Evolutionary conservation across 2,113 vertebrate species (phyloP), one percentile per base, ranked within the genome.

Genomic region (Poecile atricapillus): DNA sequence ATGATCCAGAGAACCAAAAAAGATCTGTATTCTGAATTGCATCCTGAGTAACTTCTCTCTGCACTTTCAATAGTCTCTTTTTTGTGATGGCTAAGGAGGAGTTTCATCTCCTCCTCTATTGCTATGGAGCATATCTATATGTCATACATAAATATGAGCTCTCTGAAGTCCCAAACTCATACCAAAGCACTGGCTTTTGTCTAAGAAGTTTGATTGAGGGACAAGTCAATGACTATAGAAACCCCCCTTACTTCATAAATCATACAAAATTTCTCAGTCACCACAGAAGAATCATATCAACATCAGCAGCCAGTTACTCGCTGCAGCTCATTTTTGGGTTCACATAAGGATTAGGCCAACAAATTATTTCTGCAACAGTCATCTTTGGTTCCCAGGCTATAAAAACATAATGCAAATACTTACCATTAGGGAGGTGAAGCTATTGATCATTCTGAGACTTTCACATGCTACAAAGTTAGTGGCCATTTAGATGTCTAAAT

Each of bases 91-190:
- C 7, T 74, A 44, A 94, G 17, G 22, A 69, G 44, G 22, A 65
- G 1, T 3, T 74, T 69, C 19, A 23, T 35, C 4, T 69, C 11
- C 16, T 67, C 8, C 19, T 62, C 22, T 7, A 25, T 21, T 84
- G 20, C 18, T 16, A 39, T 4, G 4, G 14, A 75, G 3, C 8
- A 3, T 0, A 1, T 35, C 11, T 39, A 10, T 7, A 43, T 35
- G 27, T 89, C 27, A 16, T 46, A 35, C 9, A 25, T 31, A 89
- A 92, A n/a, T 10, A 63, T 35, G 8, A 23, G 4, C 14, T 59
- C 17, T 63, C 17, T 12, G 20, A 53, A 83, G 27, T 59, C 27
- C 35, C 63, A 79, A 71, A 71, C 13, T 68, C 31, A 31, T 30
- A 33, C 1, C 5, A 58, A 65, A 46, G 6, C 15, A 24, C 1